Evolutionary conservation across 2,888 invertebrate species (phyloP).

Genomic region (Tridacna gigas): DNA sequence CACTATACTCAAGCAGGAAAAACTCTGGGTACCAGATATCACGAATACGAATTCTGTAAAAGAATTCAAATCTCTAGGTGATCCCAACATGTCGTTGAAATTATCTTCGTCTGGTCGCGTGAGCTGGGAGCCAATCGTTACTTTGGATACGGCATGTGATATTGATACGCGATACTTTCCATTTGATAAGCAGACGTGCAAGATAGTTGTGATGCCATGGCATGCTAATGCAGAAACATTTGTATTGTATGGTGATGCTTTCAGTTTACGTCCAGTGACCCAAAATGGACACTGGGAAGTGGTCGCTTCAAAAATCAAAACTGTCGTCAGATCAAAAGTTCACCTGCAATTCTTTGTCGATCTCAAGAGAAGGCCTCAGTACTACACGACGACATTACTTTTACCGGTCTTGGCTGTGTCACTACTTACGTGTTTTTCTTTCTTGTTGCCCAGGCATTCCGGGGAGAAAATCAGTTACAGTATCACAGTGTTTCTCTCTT

Average conservation of each 20-base stretch:
- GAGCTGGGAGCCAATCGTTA: background rate
- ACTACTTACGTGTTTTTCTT: background rate
- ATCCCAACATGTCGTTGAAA: background rate
- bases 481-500: constrained; percentile 5
- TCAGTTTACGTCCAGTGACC: background rate
- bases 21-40: constrained; percentile 4
- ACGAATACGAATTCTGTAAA: background rate
- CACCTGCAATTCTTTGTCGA: background rate
- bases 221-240: background rate
- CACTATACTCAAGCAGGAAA: background rate
- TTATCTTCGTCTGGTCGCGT: background rate
- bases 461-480: constrained; percentile 14
- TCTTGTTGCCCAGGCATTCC: background rate
- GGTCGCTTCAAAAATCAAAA: background rate
- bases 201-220: background rate
- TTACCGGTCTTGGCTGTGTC: background rate
- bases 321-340: background rate
- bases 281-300: constrained; percentile 3
- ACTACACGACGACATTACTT: background rate
- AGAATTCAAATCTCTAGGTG: constrained; percentile 7
- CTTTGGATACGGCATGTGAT: background rate
- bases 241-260: background rate
- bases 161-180: constrained; percentile 4
- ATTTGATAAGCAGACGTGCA: background rate
- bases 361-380: constrained; percentile 1